A percentile compares a stretch with the other conserved stretches of the same genome.
phyloP scores from a whole-genome alignment of 2,888 invertebrate genomes.

The Hermaeophaga mercurialis region DNA sequence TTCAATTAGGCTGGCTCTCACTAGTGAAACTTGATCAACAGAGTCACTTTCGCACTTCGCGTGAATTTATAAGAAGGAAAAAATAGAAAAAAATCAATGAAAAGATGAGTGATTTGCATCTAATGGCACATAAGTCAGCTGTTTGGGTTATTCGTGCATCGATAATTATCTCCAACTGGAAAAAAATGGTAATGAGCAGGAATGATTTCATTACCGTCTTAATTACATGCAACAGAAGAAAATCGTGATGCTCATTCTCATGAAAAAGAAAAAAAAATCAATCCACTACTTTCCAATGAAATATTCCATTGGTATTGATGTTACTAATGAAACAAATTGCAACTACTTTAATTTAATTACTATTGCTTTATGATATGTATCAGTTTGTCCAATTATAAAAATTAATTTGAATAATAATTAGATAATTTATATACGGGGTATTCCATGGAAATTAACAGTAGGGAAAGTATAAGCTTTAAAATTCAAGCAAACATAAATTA shows the following conservation, averaged over 20 bases:
- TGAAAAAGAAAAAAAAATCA: neutral
- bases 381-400: too few species aligned
- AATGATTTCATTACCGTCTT: neutral
- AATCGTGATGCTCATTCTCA: neutral
- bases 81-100: neutral
- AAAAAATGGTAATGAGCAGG: slow-evolving; percentile 1
- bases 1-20: slow-evolving; percentile 12
- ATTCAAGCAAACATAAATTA: too few species aligned
- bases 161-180: neutral
- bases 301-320: neutral
- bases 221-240: neutral
- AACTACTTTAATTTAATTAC: too few species aligned
- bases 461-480: too few species aligned
- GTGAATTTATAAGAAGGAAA: neutral
- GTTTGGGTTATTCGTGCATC: slow-evolving; percentile 1
- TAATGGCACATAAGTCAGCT: slow-evolving; percentile 9
- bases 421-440: too few species aligned
- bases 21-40: slow-evolving; percentile 19
- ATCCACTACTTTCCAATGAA: neutral
- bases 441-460: too few species aligned
- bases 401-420: too few species aligned
- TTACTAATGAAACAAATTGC: too few species aligned
- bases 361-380: too few species aligned
- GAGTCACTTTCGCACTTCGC: slow-evolving; percentile 7
- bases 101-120: slow-evolving; percentile 12